Percentiles rank a stretch among this genome's conserved stretches.
Evolutionary conservation across 2,113 vertebrate genomes (phyloP).

Genomic region (Dicentrarchus labrax): DNA sequence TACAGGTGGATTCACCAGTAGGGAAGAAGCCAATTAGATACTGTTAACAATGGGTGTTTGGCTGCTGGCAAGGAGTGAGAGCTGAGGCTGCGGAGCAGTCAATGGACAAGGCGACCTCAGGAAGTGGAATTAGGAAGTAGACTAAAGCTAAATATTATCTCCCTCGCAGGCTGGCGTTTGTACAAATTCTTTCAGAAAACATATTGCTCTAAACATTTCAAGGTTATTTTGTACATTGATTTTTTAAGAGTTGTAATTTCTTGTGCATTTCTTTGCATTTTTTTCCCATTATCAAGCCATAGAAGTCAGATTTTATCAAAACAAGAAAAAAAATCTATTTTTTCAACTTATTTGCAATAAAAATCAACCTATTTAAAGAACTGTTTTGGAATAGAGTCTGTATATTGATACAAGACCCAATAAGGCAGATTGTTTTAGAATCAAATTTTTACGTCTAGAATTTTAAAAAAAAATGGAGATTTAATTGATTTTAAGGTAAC

Average conservation of each 20-base stretch:
- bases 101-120: constrained; percentile 63
- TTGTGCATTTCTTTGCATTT: background rate
- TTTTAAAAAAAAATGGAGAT: background rate
- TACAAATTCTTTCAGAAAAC: background rate
- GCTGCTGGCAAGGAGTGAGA: constrained; percentile 63
- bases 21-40: constrained; percentile 83
- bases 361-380: background rate
- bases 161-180: background rate
- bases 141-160: constrained; percentile 2
- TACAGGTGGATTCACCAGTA: constrained; percentile 83
- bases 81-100: constrained; percentile 55
- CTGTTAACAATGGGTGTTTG: constrained; percentile 82
- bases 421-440: background rate
- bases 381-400: background rate
- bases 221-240: constrained; percentile 22
- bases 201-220: background rate
- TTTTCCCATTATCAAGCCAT: background rate
- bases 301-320: background rate
- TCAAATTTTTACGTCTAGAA: background rate
- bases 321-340: background rate
- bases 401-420: background rate
- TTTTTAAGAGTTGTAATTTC: background rate
- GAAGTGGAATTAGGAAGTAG: constrained; percentile 59
- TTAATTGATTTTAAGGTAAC: background rate
- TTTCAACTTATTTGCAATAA: background rate